phyloP scores from a whole-genome alignment of 2,113 vertebrate genomes.

The Ahaetulla prasina region DNA sequence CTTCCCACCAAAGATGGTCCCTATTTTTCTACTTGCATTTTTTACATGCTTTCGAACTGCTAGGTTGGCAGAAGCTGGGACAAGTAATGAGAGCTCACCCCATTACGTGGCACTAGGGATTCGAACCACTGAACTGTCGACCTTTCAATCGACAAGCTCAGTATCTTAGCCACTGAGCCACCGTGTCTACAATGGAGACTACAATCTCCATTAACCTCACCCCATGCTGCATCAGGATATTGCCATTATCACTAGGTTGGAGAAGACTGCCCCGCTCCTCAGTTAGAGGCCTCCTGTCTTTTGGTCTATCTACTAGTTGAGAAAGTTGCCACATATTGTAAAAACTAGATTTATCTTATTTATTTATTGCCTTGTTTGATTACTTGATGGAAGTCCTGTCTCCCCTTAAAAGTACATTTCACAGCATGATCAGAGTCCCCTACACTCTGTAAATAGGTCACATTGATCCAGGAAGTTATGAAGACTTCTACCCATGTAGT shows the following conservation, averaged over 20 bases:
- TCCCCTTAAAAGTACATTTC: not conserved
- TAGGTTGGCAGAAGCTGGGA: too few relatives aligned
- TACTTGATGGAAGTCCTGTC: not conserved
- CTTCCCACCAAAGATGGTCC: too few relatives aligned
- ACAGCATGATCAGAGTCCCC: not conserved
- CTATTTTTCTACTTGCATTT: too few relatives aligned
- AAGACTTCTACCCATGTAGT: not conserved
- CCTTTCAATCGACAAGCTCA: too few relatives aligned
- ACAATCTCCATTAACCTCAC: not conserved
- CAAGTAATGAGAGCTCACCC: too few relatives aligned
- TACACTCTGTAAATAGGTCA: not conserved
- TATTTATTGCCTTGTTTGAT: too few relatives aligned
- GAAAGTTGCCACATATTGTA: not conserved
- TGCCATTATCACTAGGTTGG: not conserved
- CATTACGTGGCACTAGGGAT: too few relatives aligned
- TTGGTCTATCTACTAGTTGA: not conserved
- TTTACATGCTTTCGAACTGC: too few relatives aligned
- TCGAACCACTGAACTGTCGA: too few relatives aligned
- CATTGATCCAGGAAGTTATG: too few relatives aligned
- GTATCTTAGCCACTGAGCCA: too few relatives aligned
- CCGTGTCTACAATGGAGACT: not conserved
- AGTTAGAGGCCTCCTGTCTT: not conserved
- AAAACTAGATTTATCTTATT: not conserved
- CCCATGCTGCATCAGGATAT: not conserved
- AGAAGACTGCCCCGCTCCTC: not conserved